Conservation (phyloP, 2,113 vertebrate species). For the Calyptommatus sinebrachiatus region DNA sequence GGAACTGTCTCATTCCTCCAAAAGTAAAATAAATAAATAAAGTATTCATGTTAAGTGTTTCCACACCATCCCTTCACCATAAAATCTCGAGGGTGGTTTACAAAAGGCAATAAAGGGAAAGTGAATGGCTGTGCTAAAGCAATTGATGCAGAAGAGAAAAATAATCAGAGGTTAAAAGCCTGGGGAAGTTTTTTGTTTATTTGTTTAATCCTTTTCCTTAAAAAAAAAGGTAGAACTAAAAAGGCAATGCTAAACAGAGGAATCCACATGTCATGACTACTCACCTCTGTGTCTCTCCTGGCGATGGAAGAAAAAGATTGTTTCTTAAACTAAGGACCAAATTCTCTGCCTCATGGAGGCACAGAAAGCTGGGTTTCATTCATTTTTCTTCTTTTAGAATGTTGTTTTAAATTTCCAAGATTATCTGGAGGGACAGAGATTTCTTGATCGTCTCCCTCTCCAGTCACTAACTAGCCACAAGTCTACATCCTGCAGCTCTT, state of each 20-base stretch:
- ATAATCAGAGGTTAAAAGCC: neutral
- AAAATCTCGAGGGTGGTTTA: neutral
- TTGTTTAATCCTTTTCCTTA: neutral
- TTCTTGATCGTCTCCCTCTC: too few species aligned
- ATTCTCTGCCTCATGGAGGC: too few species aligned
- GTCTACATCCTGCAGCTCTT: too few species aligned
- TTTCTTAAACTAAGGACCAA: too few species aligned
- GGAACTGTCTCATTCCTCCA: neutral
- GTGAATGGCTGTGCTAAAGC: neutral
- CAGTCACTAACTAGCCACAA: too few species aligned
- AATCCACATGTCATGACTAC: neutral
- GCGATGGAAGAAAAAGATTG: neutral
- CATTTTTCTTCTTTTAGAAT: too few species aligned
- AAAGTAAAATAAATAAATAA: too few species aligned
- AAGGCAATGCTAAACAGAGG: neutral
- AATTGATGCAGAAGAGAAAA: neutral
- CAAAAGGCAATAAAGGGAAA: neutral
- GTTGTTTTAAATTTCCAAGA: too few species aligned
- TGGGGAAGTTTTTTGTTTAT: neutral
- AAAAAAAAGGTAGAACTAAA: neutral
- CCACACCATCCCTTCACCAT: neutral
- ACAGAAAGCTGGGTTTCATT: neutral
- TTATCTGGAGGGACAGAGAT: too few species aligned
- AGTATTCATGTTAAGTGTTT: neutral
- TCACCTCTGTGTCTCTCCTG: too few species aligned